phyloP scores from a whole-genome alignment of 2,888 invertebrate species.

The Pollenia labialis region DNA sequence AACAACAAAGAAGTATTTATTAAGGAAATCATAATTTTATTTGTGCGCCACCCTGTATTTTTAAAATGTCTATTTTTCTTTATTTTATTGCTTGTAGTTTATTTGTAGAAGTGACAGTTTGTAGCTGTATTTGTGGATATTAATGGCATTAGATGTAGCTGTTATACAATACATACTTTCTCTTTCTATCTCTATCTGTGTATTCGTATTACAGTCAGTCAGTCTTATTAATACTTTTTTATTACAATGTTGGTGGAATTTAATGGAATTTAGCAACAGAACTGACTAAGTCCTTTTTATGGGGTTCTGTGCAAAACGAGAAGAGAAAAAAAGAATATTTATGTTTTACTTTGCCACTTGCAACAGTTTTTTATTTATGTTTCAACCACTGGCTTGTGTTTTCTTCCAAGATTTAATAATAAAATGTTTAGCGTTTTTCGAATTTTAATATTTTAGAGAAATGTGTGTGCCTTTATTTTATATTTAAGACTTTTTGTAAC shows the following conservation, averaged over 20 bases:
- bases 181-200: no score
- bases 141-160: not conserved
- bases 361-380: constrained; percentile 11
- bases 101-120: constrained; percentile 2
- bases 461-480: not conserved
- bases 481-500: not conserved
- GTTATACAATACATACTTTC: not conserved
- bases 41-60: no score
- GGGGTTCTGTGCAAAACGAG: not conserved
- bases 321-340: not conserved
- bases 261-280: constrained; percentile 29
- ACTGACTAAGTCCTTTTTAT: not conserved
- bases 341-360: not conserved
- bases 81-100: not conserved
- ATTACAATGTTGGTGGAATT: constrained; percentile 18
- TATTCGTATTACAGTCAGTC: not conserved
- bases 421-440: constrained; percentile 1
- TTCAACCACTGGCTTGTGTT: not conserved
- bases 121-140: not conserved
- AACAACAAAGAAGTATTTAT: no score
- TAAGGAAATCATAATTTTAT: no score
- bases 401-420: not conserved
- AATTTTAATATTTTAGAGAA: not conserved
- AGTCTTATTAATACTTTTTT: constrained; percentile 3
- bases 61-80: not conserved